Evolutionary conservation across 92 coral and sea anemone species (phyloP), one percentile per base, ranked within the genome.

Genomic region (Bergia puertoricense): DNA sequence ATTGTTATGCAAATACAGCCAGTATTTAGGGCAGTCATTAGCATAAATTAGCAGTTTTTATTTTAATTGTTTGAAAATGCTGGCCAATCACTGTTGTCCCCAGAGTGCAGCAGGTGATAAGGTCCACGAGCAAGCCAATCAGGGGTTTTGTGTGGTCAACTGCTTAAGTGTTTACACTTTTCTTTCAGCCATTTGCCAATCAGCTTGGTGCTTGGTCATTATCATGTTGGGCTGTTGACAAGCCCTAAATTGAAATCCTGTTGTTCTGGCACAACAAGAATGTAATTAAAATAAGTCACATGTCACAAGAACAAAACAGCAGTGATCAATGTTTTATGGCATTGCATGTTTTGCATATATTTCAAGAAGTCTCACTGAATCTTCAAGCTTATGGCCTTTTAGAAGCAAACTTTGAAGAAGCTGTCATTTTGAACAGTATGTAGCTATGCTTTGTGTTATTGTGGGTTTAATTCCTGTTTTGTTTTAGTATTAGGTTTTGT

Each of bases 251-350:
- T 91, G 89, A 92, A 93, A 90, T 82, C 83, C 94, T 45, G 89
- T 95, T 95, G 95, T 91, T 83, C 89, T 85, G 92, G 91, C 94
- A 93, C 96, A 93, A 92, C 94, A 90, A 92, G 91, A 92, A 92
- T 92, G 94, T 93, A 95, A 96, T 96, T 95, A 92, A 90, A 86
- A 87, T 74, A 79, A 89, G 97, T 96, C 99, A 96, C 98, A 96
- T 96, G 96, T 90, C 95, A 88, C 81, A 72, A 74, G 89, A 92
- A 96, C 98, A 94, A 95, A 91, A 93, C 92, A 86, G 72, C 85
- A 67, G 80, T 93, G 94, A 94, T 96, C 94, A 96, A 96, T 96
- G 98, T 95, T 95, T 96, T 89, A 96, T 96, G 99, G 86, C 88
- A 86, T 88, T 93, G 94, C 95, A 94, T 95, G 98, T 95, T 95